Evolutionary conservation across 30 jellyfish, hydroid and myxozoan genomes (phyloP).

Genomic region (Sanderia malayensis): DNA sequence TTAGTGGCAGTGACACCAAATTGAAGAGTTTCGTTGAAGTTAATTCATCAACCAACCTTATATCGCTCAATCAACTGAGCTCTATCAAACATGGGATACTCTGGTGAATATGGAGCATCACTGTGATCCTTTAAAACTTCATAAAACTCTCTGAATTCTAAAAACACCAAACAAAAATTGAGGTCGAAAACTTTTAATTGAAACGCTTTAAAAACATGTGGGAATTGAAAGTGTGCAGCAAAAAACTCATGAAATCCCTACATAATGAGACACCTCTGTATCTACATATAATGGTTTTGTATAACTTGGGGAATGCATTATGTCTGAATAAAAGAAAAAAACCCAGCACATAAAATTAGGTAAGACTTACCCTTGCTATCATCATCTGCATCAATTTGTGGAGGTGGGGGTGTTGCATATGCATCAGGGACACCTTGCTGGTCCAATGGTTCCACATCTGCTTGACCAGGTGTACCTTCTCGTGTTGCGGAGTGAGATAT

Average conservation of each 20-base stretch:
- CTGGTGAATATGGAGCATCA: slow-evolving; percentile 56
- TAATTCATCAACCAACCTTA: slow-evolving; percentile 49
- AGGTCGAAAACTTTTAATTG: too few species aligned
- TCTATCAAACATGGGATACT: slow-evolving; percentile 70
- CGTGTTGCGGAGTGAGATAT: slow-evolving; percentile 31
- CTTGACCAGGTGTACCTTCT: neutral
- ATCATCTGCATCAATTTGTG: neutral
- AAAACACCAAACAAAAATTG: too few species aligned
- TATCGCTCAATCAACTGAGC: slow-evolving; percentile 79
- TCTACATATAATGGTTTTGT: too few species aligned
- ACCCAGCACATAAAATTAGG: too few species aligned
- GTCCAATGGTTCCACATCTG: neutral
- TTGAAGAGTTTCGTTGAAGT: too few species aligned
- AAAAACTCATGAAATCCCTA: too few species aligned
- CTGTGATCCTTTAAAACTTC: slow-evolving; percentile 36
- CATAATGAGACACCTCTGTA: too few species aligned
- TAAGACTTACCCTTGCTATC: neutral
- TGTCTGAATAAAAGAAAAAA: too few species aligned
- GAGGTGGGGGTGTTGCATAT: slow-evolving; percentile 64
- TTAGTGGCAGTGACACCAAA: too few species aligned
- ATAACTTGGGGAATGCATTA: too few species aligned
- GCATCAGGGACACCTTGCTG: slow-evolving; percentile 51
- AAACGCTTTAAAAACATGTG: too few species aligned
- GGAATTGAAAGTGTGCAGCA: too few species aligned
- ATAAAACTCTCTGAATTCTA: slow-evolving; percentile 7